Evolutionary conservation across 2,888 invertebrate species (phyloP).

Genomic region (Calameuta filiformis): DNA sequence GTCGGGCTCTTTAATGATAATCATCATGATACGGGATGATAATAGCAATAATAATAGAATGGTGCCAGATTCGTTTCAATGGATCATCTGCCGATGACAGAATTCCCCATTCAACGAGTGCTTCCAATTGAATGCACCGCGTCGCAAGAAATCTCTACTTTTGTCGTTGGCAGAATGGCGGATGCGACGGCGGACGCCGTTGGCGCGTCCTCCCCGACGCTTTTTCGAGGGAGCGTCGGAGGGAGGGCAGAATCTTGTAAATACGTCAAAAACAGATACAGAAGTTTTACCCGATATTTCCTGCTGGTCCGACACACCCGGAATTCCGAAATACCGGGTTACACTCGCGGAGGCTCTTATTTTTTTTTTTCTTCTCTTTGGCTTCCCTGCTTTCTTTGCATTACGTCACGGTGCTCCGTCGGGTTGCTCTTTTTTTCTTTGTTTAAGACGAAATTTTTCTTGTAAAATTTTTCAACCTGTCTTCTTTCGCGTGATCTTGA

Average conservation of each 20-base stretch:
- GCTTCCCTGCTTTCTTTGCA: neutral
- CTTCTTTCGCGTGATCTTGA: no score
- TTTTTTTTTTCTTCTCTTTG: neutral
- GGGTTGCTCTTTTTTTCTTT: no score
- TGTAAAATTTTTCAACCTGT: no score
- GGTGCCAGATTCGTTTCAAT: conserved; percentile 39
- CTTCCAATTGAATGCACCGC: conserved; percentile 41
- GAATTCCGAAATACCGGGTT: neutral
- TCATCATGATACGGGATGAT: neutral
- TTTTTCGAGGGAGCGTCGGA: neutral
- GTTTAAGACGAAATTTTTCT: no score
- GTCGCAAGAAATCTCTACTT: conserved; percentile 47
- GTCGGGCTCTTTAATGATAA: neutral
- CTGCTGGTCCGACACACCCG: neutral
- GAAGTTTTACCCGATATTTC: conserved; percentile 22
- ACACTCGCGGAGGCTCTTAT: neutral
- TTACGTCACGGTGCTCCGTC: no score
- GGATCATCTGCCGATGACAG: conserved; percentile 55
- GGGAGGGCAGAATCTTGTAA: conserved; percentile 21
- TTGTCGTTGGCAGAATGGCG: conserved; percentile 44
- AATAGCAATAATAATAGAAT: neutral
- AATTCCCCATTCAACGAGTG: conserved; percentile 17
- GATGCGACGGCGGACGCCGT: neutral
- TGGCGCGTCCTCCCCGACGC: neutral
- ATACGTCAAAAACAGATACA: conserved; percentile 39